Evolutionary conservation across 2,113 vertebrate species (phyloP).

Genomic region (Engystomops pustulosus): DNA sequence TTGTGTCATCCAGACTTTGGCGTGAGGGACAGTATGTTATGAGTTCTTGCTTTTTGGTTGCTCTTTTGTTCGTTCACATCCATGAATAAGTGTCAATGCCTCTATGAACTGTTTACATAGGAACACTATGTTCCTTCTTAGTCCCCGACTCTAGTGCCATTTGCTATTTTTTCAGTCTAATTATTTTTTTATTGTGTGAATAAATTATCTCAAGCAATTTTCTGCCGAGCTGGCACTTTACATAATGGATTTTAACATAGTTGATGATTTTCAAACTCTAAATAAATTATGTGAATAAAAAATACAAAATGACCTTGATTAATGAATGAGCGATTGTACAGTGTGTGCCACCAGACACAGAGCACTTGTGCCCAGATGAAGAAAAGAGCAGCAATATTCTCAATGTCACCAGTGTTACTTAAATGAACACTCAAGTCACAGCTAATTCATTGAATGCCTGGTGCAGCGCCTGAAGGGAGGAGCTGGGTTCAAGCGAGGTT

Average conservation of each 20-base stretch:
- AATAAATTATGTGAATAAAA: background rate
- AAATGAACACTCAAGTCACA: no score
- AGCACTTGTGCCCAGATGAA: background rate
- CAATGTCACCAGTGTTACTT: no score
- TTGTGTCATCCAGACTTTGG: constrained; percentile 42
- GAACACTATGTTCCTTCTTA: constrained; percentile 52
- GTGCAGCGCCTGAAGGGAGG: no score
- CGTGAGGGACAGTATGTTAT: constrained; percentile 4
- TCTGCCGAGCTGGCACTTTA: background rate
- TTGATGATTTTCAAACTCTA: background rate
- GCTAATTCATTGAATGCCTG: no score
- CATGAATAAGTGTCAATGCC: background rate
- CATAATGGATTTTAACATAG: background rate
- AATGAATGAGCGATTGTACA: background rate
- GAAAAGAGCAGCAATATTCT: background rate
- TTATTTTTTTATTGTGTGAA: constrained; percentile 31
- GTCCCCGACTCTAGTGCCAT: background rate
- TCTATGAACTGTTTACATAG: constrained; percentile 1
- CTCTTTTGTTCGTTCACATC: background rate
- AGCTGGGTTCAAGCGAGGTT: no score
- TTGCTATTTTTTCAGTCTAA: background rate
- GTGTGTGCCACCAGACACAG: background rate
- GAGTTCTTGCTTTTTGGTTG: background rate
- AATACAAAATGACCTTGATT: background rate
- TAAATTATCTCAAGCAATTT: background rate